phyloP scores from a whole-genome alignment of 2,113 vertebrate species.

The Pollimyrus isidori region DNA sequence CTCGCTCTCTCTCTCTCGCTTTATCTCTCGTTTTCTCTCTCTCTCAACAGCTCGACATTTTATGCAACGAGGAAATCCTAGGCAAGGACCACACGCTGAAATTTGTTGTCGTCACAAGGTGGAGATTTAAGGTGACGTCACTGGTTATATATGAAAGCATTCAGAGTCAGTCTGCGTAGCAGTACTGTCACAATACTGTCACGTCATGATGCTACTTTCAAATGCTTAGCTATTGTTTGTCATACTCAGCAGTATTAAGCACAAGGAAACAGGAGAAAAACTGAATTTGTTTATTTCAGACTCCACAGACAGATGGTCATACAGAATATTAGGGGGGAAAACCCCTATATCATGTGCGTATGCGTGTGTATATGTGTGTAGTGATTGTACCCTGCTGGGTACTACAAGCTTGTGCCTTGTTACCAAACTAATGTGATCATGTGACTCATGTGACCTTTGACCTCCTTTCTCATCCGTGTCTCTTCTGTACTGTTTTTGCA shows the following conservation, averaged over 20 bases:
- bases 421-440: not conserved
- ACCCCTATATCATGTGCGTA: not conserved
- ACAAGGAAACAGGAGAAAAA: not conserved
- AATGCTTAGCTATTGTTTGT: not conserved
- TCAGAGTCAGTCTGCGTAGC: not conserved
- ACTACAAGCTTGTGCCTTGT: not conserved
- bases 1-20: not conserved
- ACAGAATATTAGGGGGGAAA: not conserved
- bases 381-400: not conserved
- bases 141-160: not conserved
- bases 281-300: not conserved
- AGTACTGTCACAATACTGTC: not conserved
- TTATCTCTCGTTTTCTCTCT: not conserved
- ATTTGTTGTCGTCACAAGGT: constrained; percentile 97
- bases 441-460: not conserved
- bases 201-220: not conserved
- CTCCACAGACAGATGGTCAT: not conserved
- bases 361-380: not conserved
- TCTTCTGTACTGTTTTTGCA: constrained; percentile 49
- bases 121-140: constrained; percentile 88
- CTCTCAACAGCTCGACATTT: constrained; percentile 85
- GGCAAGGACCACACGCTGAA: constrained; percentile 98
- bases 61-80: constrained; percentile 99
- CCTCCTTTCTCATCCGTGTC: constrained; percentile 19
- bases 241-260: not conserved